These are phyloP conservation scores for Psophia crepitans DNA, from an alignment of 2,113 vertebrate species.

Conservation along the genomic window DNA sequence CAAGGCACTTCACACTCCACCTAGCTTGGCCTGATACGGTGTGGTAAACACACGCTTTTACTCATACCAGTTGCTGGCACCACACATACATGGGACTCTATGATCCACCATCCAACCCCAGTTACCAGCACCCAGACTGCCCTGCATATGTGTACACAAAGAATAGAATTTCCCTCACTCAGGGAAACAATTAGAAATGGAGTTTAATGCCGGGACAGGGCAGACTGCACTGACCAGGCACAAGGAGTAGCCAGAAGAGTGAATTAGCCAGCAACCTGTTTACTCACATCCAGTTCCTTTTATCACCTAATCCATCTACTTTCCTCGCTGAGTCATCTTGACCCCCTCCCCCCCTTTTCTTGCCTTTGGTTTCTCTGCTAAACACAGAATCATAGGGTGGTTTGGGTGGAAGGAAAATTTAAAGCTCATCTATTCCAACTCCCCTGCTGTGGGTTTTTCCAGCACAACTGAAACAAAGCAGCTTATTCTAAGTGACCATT, in stretches of 20 bases:
- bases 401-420: neutral
- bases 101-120: neutral
- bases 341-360: neutral
- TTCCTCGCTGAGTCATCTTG: neutral
- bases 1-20: neutral
- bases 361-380: neutral
- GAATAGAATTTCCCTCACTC: neutral
- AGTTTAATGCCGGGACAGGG: neutral
- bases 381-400: neutral
- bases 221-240: neutral
- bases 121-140: neutral
- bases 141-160: accelerated
- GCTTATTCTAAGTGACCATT: neutral
- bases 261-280: neutral
- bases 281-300: neutral
- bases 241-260: neutral
- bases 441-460: neutral
- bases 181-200: neutral
- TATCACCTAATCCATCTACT: neutral
- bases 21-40: neutral
- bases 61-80: neutral
- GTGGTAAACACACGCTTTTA: neutral
- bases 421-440: neutral
- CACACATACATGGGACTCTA: too few species aligned
- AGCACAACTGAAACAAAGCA: neutral